phyloP scores from a whole-genome alignment of 2,113 vertebrate genomes.

The Phoxinus phoxinus region DNA sequence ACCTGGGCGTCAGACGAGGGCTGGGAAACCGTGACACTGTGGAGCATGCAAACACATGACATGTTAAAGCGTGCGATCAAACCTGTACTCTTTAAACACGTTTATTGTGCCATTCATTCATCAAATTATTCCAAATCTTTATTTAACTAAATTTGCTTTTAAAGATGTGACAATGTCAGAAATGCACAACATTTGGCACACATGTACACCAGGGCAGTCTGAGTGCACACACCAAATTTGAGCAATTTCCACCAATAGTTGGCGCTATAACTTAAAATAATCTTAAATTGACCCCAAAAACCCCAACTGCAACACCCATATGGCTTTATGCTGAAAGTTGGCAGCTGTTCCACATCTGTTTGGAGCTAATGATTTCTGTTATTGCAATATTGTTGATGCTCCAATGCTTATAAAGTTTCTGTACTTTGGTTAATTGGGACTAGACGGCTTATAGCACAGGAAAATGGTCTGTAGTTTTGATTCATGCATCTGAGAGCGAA shows the following conservation, averaged over 20 bases:
- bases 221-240: neutral
- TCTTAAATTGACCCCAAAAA: neutral
- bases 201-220: neutral
- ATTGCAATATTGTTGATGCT: neutral
- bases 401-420: neutral
- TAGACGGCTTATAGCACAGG: neutral
- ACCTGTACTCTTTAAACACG: neutral
- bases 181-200: neutral
- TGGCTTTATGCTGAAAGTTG: neutral
- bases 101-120: neutral
- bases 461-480: neutral
- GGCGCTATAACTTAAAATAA: neutral
- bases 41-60: slow-evolving; percentile 21
- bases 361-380: neutral
- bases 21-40: slow-evolving; percentile 89
- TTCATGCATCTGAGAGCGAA: too few relatives aligned
- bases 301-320: neutral
- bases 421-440: neutral
- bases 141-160: neutral
- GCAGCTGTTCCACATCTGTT: neutral
- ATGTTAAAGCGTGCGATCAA: neutral
- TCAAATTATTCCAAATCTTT: neutral
- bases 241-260: neutral
- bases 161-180: neutral
- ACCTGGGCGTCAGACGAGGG: slow-evolving; percentile 82